Percentiles rank a stretch among this genome's conserved stretches.
These are phyloP conservation scores for Gallinago jamesoni DNA, from an alignment of 2,113 vertebrate species.

Conservation along the genomic window DNA sequence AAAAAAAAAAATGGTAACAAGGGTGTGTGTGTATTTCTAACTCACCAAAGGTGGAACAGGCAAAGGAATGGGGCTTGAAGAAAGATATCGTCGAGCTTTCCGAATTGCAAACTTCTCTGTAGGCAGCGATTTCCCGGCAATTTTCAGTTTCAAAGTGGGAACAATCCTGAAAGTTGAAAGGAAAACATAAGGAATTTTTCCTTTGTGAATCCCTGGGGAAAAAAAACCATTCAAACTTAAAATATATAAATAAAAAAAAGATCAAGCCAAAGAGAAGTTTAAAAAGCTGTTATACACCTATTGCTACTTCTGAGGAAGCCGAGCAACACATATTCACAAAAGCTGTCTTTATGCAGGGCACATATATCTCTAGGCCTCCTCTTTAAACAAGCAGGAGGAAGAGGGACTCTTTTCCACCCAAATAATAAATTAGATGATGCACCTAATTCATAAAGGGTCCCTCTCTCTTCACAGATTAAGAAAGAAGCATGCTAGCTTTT, in stretches of 20 bases:
- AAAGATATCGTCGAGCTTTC: constrained; percentile 91
- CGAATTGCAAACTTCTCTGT: constrained; percentile 98
- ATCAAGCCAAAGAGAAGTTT: neutral
- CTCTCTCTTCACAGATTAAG: neutral
- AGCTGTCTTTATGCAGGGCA: constrained; percentile 23
- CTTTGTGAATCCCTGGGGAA: neutral
- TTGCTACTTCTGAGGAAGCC: neutral
- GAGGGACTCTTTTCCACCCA: neutral
- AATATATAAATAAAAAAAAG: neutral
- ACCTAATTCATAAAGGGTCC: neutral
- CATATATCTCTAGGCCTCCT: neutral
- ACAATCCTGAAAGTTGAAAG: constrained; percentile 82
- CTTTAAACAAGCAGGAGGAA: constrained; percentile 38
- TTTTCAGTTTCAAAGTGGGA: constrained; percentile 93
- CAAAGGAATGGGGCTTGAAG: constrained; percentile 83
- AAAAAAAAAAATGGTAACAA: neutral
- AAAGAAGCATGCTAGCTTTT: neutral
- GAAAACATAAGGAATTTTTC: neutral
- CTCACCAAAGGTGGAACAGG: constrained; percentile 91
- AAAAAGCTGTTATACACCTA: neutral
- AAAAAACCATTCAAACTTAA: neutral
- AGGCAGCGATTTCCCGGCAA: constrained; percentile 97
- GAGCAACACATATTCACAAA: neutral
- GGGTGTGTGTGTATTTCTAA: neutral
- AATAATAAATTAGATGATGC: neutral